phyloP scores from a whole-genome alignment of 2,797 vertebrate genomes.

The Arrhamphus sclerolepis region DNA sequence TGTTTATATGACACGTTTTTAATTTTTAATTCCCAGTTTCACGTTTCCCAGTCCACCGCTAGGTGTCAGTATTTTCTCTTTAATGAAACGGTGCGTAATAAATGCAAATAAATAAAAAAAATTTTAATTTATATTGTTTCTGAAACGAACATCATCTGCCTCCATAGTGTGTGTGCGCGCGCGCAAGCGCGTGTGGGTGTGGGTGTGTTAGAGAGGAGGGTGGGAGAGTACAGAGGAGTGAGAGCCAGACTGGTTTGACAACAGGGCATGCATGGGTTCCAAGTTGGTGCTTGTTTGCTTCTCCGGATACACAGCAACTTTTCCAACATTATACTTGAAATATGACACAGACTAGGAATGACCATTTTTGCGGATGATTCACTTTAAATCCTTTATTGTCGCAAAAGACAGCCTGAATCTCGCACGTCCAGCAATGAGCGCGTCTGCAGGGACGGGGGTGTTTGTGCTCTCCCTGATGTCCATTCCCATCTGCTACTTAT shows the following conservation, averaged over 20 bases:
- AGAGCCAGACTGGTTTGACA: constrained; percentile 12
- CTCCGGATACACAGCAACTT: neutral
- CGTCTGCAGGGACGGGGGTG: constrained; percentile 89
- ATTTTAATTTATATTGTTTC: too few relatives aligned
- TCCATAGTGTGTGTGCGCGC: neutral
- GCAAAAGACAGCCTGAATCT: neutral
- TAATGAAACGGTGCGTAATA: too few relatives aligned
- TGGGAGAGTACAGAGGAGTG: too few relatives aligned
- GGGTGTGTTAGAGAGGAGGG: neutral
- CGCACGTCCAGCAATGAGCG: constrained; percentile 80
- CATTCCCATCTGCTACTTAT: constrained; percentile 88
- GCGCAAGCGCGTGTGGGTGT: neutral
- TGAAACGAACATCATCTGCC: neutral
- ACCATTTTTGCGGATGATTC: neutral
- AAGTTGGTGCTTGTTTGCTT: neutral
- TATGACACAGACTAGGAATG: constrained; percentile 11
- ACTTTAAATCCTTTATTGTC: neutral
- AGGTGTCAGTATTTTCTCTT: neutral
- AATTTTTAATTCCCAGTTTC: neutral
- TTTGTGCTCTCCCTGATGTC: constrained; percentile 90
- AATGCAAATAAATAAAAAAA: too few relatives aligned
- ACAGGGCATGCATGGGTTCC: constrained; percentile 4
- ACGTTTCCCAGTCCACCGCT: neutral
- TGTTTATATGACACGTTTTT: neutral
- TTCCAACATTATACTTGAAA: neutral